Conservation (phyloP, 2,113 vertebrate species). For the Rutilus rutilus region DNA sequence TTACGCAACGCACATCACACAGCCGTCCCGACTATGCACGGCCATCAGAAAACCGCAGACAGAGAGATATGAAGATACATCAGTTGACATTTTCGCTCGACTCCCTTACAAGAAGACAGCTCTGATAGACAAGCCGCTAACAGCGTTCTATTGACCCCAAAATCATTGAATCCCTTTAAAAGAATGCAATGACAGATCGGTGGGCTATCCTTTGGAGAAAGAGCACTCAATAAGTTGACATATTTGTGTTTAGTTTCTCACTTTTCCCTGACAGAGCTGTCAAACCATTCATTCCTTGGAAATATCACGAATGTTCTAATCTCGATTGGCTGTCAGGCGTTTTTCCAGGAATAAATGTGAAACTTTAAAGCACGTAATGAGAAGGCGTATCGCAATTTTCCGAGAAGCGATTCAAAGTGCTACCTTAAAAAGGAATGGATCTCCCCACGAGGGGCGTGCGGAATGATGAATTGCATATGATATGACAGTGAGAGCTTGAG, state of each 20-base stretch:
- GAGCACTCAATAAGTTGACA: constrained; percentile 50
- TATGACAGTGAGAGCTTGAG: constrained; percentile 37
- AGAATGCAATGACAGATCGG: constrained; percentile 54
- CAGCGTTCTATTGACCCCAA: constrained; percentile 57
- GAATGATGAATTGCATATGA: constrained; percentile 51
- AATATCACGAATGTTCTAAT: constrained; percentile 41
- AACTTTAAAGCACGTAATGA: constrained; percentile 27
- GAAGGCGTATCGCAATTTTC: constrained; percentile 32
- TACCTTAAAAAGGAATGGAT: constrained; percentile 21
- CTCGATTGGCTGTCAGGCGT: constrained; percentile 31
- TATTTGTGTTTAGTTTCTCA: constrained; percentile 50
- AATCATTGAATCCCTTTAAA: constrained; percentile 55
- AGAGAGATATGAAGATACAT: constrained; percentile 53
- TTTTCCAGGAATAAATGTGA: constrained; percentile 35
- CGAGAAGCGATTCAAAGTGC: neutral
- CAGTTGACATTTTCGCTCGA: constrained; percentile 54
- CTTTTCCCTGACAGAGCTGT: constrained; percentile 36
- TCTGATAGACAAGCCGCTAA: constrained; percentile 58
- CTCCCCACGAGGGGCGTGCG: constrained; percentile 8
- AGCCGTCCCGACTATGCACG: neutral
- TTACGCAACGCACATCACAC: neutral
- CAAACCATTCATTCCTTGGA: constrained; percentile 34
- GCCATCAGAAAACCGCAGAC: constrained; percentile 29
- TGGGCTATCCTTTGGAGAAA: constrained; percentile 47
- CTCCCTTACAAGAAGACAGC: constrained; percentile 41